Conservation (phyloP, 2,888 invertebrate genomes). For the Charanyca ferruginea region DNA sequence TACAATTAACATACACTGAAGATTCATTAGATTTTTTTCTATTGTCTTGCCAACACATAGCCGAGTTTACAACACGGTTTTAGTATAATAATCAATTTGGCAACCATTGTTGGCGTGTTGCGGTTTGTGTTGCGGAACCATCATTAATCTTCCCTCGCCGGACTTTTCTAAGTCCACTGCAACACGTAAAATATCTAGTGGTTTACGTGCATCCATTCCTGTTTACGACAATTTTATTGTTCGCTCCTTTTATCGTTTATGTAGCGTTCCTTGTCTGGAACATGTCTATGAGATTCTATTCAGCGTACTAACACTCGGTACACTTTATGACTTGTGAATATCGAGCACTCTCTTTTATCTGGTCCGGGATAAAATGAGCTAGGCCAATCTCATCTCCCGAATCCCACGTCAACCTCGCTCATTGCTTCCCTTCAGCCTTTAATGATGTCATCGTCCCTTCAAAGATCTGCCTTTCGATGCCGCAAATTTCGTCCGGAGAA, state of each 20-base stretch:
- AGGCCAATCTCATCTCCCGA: conserved; percentile 16
- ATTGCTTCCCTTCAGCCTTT: conserved; percentile 18
- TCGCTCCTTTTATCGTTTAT: conserved; percentile 66
- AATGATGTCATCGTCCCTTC: conserved; percentile 23
- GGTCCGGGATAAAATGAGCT: conserved; percentile 16
- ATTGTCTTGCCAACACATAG: conserved; percentile 41
- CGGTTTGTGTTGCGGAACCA: conserved; percentile 31
- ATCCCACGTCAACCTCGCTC: conserved; percentile 5
- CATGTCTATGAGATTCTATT: conserved; percentile 55
- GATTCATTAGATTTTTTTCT: conserved; percentile 37
- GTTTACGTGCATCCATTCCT: conserved; percentile 67
- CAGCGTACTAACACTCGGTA: conserved; percentile 28
- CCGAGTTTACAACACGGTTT: conserved; percentile 46
- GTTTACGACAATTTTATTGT: conserved; percentile 73
- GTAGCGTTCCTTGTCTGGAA: conserved; percentile 54
- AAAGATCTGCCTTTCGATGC: conserved; percentile 27
- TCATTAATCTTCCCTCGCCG: conserved; percentile 38
- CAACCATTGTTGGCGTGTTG: conserved; percentile 33
- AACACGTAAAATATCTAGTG: conserved; percentile 44
- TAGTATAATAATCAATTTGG: conserved; percentile 52
- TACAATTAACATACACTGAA: conserved; percentile 27
- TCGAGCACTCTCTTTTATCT: conserved; percentile 29
- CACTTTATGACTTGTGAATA: conserved; percentile 43
- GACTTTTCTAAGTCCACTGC: conserved; percentile 43
- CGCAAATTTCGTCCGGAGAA: conserved; percentile 6